Conservation (phyloP, 2,113 vertebrate genomes). For the Halcyon senegalensis region DNA sequence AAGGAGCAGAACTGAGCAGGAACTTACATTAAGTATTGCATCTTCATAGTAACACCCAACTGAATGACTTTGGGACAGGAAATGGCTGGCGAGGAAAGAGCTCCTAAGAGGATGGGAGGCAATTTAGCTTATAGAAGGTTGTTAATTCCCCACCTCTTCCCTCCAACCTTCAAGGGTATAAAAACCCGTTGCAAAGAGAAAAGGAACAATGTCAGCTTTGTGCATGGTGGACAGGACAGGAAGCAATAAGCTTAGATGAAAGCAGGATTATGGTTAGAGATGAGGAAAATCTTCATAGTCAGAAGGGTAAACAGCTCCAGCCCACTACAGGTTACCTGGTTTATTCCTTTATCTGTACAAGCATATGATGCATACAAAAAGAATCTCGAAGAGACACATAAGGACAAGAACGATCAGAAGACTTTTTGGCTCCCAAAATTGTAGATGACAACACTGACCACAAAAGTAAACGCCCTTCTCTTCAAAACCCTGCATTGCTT, state of each 20-base stretch:
- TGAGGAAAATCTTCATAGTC: neutral
- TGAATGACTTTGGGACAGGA: neutral
- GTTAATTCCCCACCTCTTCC: neutral
- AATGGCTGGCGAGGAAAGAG: neutral
- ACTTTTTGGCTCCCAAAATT: neutral
- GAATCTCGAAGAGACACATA: neutral
- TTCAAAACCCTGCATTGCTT: neutral
- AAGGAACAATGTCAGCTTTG: neutral
- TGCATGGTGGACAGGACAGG: neutral
- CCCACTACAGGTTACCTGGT: neutral
- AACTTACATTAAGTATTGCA: neutral
- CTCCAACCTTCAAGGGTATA: neutral
- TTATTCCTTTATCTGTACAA: conserved; percentile 8
- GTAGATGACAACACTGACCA: neutral
- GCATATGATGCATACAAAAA: neutral
- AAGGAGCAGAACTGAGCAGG: neutral
- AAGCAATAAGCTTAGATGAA: neutral
- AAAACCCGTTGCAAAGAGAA: neutral
- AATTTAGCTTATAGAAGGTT: neutral
- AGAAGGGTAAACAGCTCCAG: neutral
- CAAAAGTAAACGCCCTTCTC: neutral
- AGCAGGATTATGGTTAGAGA: neutral
- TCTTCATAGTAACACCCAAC: neutral
- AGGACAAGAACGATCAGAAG: neutral
- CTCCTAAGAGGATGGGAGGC: neutral